Evolutionary conservation across 2,888 invertebrate genomes (phyloP).

Genomic region (Tetramorium bicarinatum): DNA sequence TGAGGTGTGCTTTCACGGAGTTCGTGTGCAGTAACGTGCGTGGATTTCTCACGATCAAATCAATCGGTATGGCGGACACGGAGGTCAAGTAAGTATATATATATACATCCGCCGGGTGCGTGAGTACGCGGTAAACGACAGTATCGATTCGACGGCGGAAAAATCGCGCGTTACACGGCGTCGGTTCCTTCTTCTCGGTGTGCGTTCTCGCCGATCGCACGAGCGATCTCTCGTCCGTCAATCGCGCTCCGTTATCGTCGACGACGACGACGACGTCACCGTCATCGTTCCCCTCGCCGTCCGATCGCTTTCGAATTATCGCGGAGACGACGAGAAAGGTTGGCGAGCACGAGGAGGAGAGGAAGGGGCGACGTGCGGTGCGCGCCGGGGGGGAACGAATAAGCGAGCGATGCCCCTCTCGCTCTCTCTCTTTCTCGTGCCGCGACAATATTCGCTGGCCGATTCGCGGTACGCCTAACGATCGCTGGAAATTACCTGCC

Average conservation of each 20-base stretch:
- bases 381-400: not conserved
- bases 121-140: conserved; percentile 20
- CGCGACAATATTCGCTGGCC: conserved; percentile 72
- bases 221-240: not conserved
- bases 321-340: conserved; percentile 35
- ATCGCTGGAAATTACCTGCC: conserved; percentile 73
- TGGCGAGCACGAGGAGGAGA: conserved; percentile 14
- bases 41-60: conserved; percentile 64
- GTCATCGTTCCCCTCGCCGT: not conserved
- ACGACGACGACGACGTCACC: not conserved
- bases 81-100: conserved; percentile 76
- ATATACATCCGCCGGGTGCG: not conserved
- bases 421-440: conserved; percentile 42
- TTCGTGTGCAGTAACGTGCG: conserved; percentile 60
- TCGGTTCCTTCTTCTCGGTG: conserved; percentile 1
- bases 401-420: conserved; percentile 37
- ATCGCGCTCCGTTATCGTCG: not conserved
- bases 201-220: not conserved
- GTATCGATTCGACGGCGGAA: conserved; percentile 62
- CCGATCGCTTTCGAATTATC: conserved; percentile 39
- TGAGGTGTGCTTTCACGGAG: conserved; percentile 57
- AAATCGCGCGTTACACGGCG: conserved; percentile 61
- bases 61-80: conserved; percentile 78
- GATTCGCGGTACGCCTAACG: conserved; percentile 77
- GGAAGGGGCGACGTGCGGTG: conserved; percentile 3